These are phyloP conservation scores for Lasioglossum zephyrum DNA, from an alignment of 2,888 invertebrate genomes.

Conservation along the genomic window DNA sequence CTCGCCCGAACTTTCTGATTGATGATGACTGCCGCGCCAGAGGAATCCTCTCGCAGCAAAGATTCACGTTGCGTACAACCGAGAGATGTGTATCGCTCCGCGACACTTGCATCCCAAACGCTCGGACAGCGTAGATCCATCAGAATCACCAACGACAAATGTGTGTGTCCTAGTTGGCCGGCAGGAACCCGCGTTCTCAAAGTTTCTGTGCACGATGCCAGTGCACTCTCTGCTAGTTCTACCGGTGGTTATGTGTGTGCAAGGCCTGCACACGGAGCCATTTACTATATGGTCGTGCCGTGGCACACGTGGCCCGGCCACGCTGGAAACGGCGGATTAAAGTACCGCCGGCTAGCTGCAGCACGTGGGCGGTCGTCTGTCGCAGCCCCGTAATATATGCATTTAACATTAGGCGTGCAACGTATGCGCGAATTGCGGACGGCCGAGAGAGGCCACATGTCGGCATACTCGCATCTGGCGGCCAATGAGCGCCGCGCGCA, in stretches of 20 bases:
- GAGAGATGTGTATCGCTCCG: conserved; percentile 11
- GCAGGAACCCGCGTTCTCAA: neutral
- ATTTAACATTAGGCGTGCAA: conserved; percentile 49
- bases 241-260: neutral
- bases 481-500: conserved; percentile 21
- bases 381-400: conserved; percentile 57
- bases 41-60: neutral
- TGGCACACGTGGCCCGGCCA: conserved; percentile 4
- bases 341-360: conserved; percentile 49
- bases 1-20: conserved; percentile 11
- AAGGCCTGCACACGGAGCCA: neutral
- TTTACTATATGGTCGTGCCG: neutral
- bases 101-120: conserved; percentile 13
- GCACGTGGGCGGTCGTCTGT: conserved; percentile 67
- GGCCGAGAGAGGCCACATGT: conserved; percentile 36
- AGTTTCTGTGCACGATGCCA: conserved; percentile 6
- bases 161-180: conserved; percentile 7
- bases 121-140: conserved; percentile 6
- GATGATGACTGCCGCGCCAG: neutral
- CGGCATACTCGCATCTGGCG: conserved; percentile 40
- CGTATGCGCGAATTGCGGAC: conserved; percentile 49
- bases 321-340: conserved; percentile 63
- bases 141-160: conserved; percentile 3
- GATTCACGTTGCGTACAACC: conserved; percentile 5
- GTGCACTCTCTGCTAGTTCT: neutral